Conservation (phyloP, 2,888 invertebrate genomes). For the Timandra comae region DNA sequence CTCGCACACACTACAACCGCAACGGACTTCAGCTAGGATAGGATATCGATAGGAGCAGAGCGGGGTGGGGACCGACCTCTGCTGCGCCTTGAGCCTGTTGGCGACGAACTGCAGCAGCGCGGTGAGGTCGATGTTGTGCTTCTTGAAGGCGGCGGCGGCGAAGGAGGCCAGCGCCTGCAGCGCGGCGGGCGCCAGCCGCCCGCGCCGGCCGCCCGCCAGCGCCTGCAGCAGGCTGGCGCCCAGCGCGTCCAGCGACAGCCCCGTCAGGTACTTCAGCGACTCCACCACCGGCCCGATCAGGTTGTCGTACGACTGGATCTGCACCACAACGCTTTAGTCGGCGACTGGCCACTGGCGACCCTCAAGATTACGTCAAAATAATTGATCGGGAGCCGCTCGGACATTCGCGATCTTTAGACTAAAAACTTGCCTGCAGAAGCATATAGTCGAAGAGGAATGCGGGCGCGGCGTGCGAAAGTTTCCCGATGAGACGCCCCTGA, state of each 20-base stretch:
- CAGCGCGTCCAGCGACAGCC: slow-evolving; percentile 95
- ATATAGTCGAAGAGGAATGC: slow-evolving; percentile 98
- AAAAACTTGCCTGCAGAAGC: slow-evolving; percentile 68
- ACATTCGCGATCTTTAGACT: too few species aligned
- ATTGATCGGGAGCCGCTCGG: too few species aligned
- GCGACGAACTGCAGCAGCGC: slow-evolving; percentile 97
- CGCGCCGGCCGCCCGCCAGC: slow-evolving; percentile 68
- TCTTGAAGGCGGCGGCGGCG: slow-evolving; percentile 97
- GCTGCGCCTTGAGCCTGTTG: slow-evolving; percentile 96
- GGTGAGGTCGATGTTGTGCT: slow-evolving; percentile 96
- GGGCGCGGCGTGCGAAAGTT: slow-evolving; percentile 97
- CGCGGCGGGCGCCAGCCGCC: slow-evolving; percentile 83
- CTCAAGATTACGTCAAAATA: too few species aligned
- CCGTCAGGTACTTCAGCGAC: slow-evolving; percentile 96
- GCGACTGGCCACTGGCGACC: too few species aligned
- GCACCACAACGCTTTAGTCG: slow-evolving; percentile 36
- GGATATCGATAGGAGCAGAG: too few species aligned
- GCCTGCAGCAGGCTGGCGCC: slow-evolving; percentile 97
- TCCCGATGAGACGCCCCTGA: slow-evolving; percentile 96
- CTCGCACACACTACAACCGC: too few species aligned
- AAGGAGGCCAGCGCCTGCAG: slow-evolving; percentile 96
- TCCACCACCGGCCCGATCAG: slow-evolving; percentile 98
- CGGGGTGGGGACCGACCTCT: slow-evolving; percentile 81
- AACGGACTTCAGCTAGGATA: too few species aligned
- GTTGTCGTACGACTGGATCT: slow-evolving; percentile 96